These are phyloP conservation scores for Merluccius polli DNA, from an alignment of 2,797 vertebrate genomes.

Conservation along the genomic window DNA sequence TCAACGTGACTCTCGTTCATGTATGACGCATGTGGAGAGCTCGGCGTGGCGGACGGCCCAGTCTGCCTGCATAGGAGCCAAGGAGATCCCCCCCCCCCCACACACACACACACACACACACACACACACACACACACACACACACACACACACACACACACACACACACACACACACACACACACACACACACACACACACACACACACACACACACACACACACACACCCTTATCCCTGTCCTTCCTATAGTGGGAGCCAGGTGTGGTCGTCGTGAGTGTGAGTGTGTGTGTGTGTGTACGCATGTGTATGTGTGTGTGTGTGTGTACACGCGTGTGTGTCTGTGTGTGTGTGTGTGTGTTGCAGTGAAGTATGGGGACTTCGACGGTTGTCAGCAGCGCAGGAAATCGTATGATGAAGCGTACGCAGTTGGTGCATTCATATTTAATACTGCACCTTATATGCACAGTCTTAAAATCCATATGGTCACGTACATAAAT, in stretches of 20 bases:
- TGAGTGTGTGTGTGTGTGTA: not conserved
- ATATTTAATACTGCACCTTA: not conserved
- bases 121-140: not conserved
- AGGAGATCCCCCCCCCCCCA: no score
- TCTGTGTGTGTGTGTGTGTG: not conserved
- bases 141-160: not conserved
- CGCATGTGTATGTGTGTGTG: not conserved
- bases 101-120: not conserved
- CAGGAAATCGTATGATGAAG: not conserved
- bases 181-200: not conserved
- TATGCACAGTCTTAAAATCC: not conserved
- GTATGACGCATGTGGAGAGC: constrained; percentile 72
- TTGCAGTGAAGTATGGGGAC: not conserved
- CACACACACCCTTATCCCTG: not conserved
- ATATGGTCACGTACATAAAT: not conserved
- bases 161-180: not conserved
- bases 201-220: not conserved
- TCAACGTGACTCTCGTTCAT: constrained; percentile 52
- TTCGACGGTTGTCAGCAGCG: no score
- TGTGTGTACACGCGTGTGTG: no score
- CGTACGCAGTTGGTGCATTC: not conserved
- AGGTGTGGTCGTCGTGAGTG: not conserved
- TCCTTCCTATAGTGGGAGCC: not conserved
- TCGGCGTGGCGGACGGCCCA: constrained; percentile 62
- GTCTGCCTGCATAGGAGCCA: not conserved